Evolutionary conservation across 2,113 vertebrate genomes (phyloP).

Genomic region (Gnathonemus echidnorhynchus): DNA sequence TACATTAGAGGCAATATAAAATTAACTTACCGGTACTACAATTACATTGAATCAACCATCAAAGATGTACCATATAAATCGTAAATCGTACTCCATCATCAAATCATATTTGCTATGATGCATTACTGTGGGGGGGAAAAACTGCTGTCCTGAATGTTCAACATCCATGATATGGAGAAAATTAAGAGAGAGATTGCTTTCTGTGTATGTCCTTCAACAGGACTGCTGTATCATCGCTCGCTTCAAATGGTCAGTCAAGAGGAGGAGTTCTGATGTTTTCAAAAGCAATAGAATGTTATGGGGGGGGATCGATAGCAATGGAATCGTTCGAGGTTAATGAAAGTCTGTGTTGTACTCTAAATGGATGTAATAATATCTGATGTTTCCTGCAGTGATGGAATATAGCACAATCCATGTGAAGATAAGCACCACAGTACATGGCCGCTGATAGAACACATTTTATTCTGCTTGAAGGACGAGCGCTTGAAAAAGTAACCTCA

Average conservation of each 20-base stretch:
- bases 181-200: not conserved
- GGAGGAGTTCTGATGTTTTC: not conserved
- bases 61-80: not conserved
- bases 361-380: conserved; percentile 28
- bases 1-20: not conserved
- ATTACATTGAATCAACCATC: not conserved
- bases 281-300: conserved; percentile 7
- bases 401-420: conserved; percentile 11
- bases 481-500: not conserved
- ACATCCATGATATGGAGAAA: not conserved
- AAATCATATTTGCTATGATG: not conserved
- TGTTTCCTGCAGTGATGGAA: conserved; percentile 14
- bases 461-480: not conserved
- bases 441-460: not conserved
- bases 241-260: not conserved
- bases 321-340: conserved; percentile 21
- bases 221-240: not conserved
- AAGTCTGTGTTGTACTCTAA: conserved; percentile 23
- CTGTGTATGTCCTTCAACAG: not conserved
- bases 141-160: not conserved
- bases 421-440: conserved; percentile 12
- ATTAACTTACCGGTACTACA: not conserved
- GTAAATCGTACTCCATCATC: not conserved
- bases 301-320: conserved; percentile 5
- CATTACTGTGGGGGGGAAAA: not conserved